These are phyloP conservation scores for Zhengitettix transpicula DNA, from an alignment of 2,888 invertebrate genomes.

Conservation along the genomic window DNA sequence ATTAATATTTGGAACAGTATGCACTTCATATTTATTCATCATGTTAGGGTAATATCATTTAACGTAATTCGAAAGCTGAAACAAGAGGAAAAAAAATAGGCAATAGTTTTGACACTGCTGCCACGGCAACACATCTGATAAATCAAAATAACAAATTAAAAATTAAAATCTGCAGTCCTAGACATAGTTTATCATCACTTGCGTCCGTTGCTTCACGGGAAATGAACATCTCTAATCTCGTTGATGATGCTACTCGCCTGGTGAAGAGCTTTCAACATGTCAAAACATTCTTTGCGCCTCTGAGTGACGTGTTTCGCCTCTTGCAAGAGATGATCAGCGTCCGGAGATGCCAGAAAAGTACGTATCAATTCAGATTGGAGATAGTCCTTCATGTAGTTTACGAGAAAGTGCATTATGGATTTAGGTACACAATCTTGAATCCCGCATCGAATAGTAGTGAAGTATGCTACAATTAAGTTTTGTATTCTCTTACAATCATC, in stretches of 20 bases:
- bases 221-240: too few species aligned
- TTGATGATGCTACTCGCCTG: slow-evolving; percentile 40
- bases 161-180: too few species aligned
- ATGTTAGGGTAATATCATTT: too few species aligned
- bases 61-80: too few species aligned
- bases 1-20: too few species aligned
- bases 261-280: slow-evolving; percentile 33
- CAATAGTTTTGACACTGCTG: too few species aligned
- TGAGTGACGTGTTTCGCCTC: slow-evolving; percentile 43
- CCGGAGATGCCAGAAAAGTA: slow-evolving; percentile 39
- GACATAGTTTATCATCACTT: too few species aligned
- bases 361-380: slow-evolving; percentile 44
- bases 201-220: too few species aligned
- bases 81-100: too few species aligned
- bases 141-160: too few species aligned
- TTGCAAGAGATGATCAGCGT: slow-evolving; percentile 34
- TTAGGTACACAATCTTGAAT: slow-evolving; percentile 48
- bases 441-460: slow-evolving; percentile 41
- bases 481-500: slow-evolving; percentile 40
- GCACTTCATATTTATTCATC: too few species aligned
- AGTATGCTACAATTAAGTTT: slow-evolving; percentile 41
- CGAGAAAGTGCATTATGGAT: slow-evolving; percentile 47
- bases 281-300: slow-evolving; percentile 32
- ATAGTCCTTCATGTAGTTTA: slow-evolving; percentile 43
- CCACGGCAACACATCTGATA: too few species aligned